Conservation (phyloP, 2,888 invertebrate species). For the Plebejus argus region DNA sequence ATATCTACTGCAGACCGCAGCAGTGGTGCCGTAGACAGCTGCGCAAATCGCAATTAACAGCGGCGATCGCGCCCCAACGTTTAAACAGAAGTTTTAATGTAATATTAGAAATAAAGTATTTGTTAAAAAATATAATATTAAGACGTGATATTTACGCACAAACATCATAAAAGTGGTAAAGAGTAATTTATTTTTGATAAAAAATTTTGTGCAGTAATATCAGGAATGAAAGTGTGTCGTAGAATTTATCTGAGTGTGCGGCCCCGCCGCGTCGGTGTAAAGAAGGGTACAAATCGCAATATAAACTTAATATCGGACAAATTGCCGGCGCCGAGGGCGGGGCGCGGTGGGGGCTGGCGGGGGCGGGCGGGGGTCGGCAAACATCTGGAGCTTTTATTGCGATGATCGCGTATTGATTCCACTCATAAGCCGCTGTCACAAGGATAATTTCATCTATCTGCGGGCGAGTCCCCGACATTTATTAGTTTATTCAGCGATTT, state of each 20-base stretch:
- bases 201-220: too few species aligned
- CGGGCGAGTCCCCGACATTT: conserved; percentile 46
- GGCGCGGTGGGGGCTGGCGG: conserved; percentile 45
- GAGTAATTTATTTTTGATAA: too few species aligned
- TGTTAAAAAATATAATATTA: too few species aligned
- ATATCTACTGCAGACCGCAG: too few species aligned
- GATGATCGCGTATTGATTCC: conserved; percentile 72
- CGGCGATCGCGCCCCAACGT: too few species aligned
- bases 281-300: conserved; percentile 77
- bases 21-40: too few species aligned
- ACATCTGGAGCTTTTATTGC: conserved; percentile 72
- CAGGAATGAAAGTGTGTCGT: not conserved
- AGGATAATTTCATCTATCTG: conserved; percentile 61
- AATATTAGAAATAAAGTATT: too few species aligned
- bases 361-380: conserved; percentile 50
- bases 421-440: conserved; percentile 63
- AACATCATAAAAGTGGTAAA: too few species aligned
- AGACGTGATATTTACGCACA: too few species aligned
- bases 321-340: conserved; percentile 60
- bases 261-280: conserved; percentile 56
- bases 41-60: too few species aligned
- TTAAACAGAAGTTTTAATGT: too few species aligned
- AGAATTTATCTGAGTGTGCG: conserved; percentile 41
- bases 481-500: conserved; percentile 51
- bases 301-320: conserved; percentile 78